phyloP scores from a whole-genome alignment of 2,113 vertebrate species.

The Lagenorhynchus albirostris region DNA sequence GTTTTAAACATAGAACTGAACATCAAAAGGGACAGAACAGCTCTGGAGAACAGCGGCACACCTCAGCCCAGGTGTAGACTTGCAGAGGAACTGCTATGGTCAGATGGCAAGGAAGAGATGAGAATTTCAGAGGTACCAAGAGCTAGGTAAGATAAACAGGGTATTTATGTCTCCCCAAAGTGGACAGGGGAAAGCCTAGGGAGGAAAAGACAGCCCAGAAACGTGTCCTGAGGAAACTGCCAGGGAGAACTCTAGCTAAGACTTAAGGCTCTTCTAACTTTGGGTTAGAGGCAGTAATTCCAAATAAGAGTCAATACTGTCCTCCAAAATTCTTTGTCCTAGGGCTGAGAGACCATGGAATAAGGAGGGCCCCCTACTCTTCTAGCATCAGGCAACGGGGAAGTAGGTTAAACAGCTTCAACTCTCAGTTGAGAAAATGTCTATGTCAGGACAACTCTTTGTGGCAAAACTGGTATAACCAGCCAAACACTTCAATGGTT shows the following conservation, averaged over 20 bases:
- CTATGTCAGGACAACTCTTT: conserved; percentile 69
- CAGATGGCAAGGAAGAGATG: not conserved
- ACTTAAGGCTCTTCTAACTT: not conserved
- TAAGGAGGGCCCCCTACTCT: not conserved
- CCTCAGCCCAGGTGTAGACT: not conserved
- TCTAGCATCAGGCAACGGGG: conserved; percentile 15
- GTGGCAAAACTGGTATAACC: conserved; percentile 74
- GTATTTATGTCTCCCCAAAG: not conserved
- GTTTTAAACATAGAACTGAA: not conserved
- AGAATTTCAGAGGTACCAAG: not conserved
- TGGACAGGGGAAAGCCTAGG: not conserved
- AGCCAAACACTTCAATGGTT: conserved; percentile 36
- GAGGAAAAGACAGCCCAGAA: not conserved
- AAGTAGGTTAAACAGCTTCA: conserved; percentile 71
- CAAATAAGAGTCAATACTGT: not conserved
- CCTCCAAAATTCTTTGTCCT: not conserved
- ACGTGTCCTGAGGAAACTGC: not conserved
- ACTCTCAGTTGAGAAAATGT: conserved; percentile 74
- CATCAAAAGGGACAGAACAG: not conserved
- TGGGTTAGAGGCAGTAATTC: not conserved
- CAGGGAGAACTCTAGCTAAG: not conserved
- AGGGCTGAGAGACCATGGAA: not conserved
- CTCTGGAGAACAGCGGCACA: not conserved
- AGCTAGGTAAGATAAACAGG: not conserved
- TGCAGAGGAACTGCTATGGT: not conserved